Evolutionary conservation across 2,113 vertebrate genomes (phyloP).

Genomic region (Puffinus mauretanicus): DNA sequence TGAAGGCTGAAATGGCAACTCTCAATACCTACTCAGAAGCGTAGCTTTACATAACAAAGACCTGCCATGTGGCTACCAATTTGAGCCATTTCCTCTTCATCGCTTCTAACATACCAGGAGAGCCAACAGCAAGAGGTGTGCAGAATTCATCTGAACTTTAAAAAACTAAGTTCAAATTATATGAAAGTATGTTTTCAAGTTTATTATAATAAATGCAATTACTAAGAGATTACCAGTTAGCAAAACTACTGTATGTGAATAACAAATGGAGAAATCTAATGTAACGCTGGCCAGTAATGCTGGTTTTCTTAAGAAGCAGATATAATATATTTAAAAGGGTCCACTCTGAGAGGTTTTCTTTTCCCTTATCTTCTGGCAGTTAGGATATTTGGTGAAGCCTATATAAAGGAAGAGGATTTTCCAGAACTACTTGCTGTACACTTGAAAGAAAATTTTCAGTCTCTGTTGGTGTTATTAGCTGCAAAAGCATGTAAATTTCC

Average conservation of each 20-base stretch:
- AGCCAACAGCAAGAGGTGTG: constrained; percentile 14
- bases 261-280: constrained; percentile 69
- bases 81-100: constrained; percentile 23
- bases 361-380: constrained; percentile 67
- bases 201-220: constrained; percentile 65
- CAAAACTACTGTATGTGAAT: constrained; percentile 68
- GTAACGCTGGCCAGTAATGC: constrained; percentile 63
- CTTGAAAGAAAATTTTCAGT: constrained; percentile 74
- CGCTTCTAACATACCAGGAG: constrained; percentile 2
- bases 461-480: constrained; percentile 95
- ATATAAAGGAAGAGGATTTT: constrained; percentile 47
- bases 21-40: not conserved
- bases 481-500: constrained; percentile 96
- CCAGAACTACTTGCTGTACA: constrained; percentile 58
- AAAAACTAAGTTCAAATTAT: constrained; percentile 56
- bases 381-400: constrained; percentile 71
- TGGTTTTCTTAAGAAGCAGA: constrained; percentile 70
- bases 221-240: constrained; percentile 71
- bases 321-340: constrained; percentile 51
- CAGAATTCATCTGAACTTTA: constrained; percentile 43
- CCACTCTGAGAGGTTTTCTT: constrained; percentile 32
- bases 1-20: not conserved
- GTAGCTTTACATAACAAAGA: not conserved
- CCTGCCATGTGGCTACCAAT: not conserved
- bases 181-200: constrained; percentile 41